Conservation (phyloP, 2,797 vertebrate genomes). For the Gambusia yucatana region DNA sequence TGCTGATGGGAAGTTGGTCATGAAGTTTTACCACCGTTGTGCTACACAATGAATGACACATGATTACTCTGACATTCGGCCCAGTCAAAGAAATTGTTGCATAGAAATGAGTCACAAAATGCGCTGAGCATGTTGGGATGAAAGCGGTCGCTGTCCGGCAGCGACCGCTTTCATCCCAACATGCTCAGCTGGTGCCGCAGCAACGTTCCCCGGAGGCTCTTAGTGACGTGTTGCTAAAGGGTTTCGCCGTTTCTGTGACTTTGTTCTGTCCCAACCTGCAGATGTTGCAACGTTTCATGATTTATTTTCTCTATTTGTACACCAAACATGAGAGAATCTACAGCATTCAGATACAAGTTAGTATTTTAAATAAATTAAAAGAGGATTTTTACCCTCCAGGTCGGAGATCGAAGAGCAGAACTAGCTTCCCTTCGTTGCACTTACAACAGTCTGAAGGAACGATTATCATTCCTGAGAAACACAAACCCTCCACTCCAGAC, state of each 20-base stretch:
- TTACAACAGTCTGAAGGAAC: neutral
- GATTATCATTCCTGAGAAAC: neutral
- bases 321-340: neutral
- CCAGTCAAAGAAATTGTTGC: no score
- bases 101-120: no score
- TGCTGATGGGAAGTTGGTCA: neutral
- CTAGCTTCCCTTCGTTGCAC: neutral
- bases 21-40: no score
- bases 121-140: no score
- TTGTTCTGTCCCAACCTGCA: neutral
- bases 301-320: neutral
- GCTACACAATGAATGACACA: no score
- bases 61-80: neutral
- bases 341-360: neutral
- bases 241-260: neutral
- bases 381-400: neutral
- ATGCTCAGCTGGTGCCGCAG: conserved; percentile 22
- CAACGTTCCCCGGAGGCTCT: neutral
- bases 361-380: neutral
- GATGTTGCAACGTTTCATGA: neutral
- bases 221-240: neutral
- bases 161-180: conserved; percentile 32
- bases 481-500: neutral
- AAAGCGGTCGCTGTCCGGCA: conserved; percentile 14
- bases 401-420: neutral